These are phyloP conservation scores for Mohoua ochrocephala DNA, from an alignment of 2,113 vertebrate species.

Conservation along the genomic window DNA sequence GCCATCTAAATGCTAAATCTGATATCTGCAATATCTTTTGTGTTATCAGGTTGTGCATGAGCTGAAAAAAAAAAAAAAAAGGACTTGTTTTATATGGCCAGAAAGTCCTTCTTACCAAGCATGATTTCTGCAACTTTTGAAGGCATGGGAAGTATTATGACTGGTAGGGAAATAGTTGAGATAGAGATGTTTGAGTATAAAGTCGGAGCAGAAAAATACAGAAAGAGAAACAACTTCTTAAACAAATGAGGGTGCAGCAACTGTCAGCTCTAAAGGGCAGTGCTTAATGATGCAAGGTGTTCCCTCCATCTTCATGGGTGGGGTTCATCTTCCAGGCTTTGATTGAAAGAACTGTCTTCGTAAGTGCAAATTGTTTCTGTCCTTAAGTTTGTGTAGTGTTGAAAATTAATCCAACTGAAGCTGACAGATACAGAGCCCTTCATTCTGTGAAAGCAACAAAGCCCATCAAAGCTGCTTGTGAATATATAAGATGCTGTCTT, in stretches of 20 bases:
- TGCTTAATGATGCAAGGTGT: neutral
- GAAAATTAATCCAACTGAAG: neutral
- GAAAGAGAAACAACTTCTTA: neutral
- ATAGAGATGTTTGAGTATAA: neutral
- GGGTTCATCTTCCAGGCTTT: neutral
- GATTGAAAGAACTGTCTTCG: neutral
- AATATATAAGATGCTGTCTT: neutral
- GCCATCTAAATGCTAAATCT: neutral
- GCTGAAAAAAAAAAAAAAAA: neutral
- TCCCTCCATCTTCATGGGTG: neutral
- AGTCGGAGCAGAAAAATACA: neutral
- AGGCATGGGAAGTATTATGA: neutral
- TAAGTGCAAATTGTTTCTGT: neutral
- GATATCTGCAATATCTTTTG: neutral
- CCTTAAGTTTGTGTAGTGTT: neutral
- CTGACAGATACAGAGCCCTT: neutral
- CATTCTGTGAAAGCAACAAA: neutral
- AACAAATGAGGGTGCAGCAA: neutral
- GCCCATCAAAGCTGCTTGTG: neutral
- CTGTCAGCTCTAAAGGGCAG: neutral
- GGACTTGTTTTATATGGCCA: neutral
- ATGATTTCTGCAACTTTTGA: neutral
- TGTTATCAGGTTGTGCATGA: neutral
- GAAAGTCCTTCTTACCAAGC: rapidly evolving
- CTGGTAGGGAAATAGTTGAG: neutral